Evolutionary conservation across 1,140 invertebrate genomes (phyloP), one percentile per base, ranked within the genome.

Genomic region (Lasioglossum baleicum): DNA sequence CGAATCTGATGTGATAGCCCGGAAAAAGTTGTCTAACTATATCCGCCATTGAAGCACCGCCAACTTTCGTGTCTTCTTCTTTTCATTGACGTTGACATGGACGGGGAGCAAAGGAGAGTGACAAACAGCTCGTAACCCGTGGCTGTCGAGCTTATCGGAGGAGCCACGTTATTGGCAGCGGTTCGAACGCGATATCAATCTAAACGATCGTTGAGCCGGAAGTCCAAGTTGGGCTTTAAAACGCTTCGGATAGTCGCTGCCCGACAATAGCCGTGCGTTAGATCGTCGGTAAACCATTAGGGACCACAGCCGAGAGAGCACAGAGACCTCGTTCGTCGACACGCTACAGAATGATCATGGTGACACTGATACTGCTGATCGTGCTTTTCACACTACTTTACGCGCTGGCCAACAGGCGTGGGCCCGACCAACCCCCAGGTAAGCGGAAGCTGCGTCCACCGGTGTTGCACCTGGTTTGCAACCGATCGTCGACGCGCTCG

Each of bases 391-490:
- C 75, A 15, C 11, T 82, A 7, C 13, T 66, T 6, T 61, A 0
- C 5, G 0, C 51, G 5, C 0, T 22, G 5, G 7, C 66, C 2
- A 7, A 5, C 13, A n/a, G 15, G 11, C 58, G 7, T n/a, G 4
- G 13, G 26, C 67, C 31, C 40, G 26, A 42, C 0, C 0, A 20
- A 15, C 71, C 76, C 8, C 83, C 83, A 84, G 83, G 81, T 84
- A 83, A 58, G 83, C 11, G 4, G 22, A 0, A 53, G 1, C 42
- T 73, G 31, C 22, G 1, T 61, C 17, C 22, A 44, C 35, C 35
- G 35, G 35, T 5, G 35, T 35, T 35, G 35, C 35, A 35, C 35
- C 35, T 35, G 56, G 31, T 31, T 72, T 15, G 15, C 51, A 35
- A 35, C 35, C 35, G 35, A 0, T 63, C 13, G 13, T 10, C 1